phyloP scores from a whole-genome alignment of 1,140 invertebrate species.

The Euborellia annulipes region DNA sequence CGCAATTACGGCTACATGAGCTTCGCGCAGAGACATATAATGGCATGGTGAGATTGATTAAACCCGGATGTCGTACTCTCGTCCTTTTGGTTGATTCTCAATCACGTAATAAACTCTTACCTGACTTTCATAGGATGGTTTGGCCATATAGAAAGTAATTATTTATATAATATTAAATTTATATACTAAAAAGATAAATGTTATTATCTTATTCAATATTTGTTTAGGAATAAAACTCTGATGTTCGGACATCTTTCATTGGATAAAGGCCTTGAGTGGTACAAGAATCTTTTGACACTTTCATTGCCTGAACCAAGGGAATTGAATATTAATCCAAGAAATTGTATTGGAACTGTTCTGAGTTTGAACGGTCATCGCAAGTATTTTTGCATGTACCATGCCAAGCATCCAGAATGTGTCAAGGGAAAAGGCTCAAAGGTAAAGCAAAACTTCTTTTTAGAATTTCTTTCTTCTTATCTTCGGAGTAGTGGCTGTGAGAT shows the following conservation, averaged over 20 bases:
- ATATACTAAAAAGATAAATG: no score
- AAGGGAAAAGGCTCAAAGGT: conserved; percentile 25
- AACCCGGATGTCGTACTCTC: conserved; percentile 89
- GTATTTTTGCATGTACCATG: conserved; percentile 98
- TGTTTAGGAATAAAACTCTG: conserved; percentile 67
- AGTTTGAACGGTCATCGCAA: conserved; percentile 89
- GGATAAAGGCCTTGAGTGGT: conserved; percentile 84
- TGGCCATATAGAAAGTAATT: conserved; percentile 87
- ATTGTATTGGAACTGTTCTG: conserved; percentile 93
- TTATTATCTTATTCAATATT: no score
- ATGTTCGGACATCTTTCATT: conserved; percentile 86
- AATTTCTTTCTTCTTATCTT: no score
- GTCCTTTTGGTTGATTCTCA: conserved; percentile 79
- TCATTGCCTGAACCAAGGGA: conserved; percentile 65
- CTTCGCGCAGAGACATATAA: conserved; percentile 89
- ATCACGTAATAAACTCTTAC: conserved; percentile 67
- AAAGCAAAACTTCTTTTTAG: conserved; percentile 19
- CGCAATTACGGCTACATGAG: conserved; percentile 75
- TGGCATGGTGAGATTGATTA: conserved; percentile 78
- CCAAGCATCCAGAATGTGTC: conserved; percentile 59
- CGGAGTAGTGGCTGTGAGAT: no score
- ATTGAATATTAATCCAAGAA: conserved; percentile 85
- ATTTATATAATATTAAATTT: neutral
- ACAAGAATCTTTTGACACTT: conserved; percentile 70
- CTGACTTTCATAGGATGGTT: conserved; percentile 81